Percentiles rank a stretch among this genome's conserved stretches.
These are phyloP conservation scores for Oscheius sp. DNA, from an alignment of 1,140 invertebrate species.

Conservation along the genomic window DNA sequence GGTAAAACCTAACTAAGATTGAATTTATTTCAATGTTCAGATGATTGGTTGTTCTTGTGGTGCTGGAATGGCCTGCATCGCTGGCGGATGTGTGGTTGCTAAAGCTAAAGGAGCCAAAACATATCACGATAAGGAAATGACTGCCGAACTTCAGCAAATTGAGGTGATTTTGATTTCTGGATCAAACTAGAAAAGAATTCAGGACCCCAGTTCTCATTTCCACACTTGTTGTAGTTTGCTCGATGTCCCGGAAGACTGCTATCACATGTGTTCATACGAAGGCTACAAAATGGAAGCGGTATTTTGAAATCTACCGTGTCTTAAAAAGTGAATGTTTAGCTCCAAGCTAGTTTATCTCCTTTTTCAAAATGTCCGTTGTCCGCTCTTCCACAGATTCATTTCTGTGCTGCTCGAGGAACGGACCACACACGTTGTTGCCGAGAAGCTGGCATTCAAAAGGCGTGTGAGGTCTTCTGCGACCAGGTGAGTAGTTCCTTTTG, in stretches of 20 bases:
- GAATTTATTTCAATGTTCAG: background rate
- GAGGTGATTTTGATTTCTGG: background rate
- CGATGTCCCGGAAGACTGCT: slow-evolving; percentile 7
- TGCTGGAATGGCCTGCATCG: slow-evolving; percentile 11
- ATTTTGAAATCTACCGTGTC: too few relatives aligned
- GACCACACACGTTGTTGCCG: slow-evolving; percentile 19
- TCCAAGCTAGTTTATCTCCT: slow-evolving; percentile 5
- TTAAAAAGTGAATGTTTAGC: background rate
- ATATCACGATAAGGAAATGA: slow-evolving; percentile 1
- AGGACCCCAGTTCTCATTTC: slow-evolving; percentile 18
- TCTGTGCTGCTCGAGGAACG: slow-evolving; percentile 22
- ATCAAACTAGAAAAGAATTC: background rate
- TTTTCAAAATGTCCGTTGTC: slow-evolving; percentile 7
- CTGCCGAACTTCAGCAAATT: background rate
- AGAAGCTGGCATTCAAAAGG: background rate
- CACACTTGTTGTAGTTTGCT: slow-evolving; percentile 14
- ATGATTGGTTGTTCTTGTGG: slow-evolving; percentile 20
- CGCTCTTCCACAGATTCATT: slow-evolving; percentile 20
- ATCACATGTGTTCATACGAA: slow-evolving; percentile 2
- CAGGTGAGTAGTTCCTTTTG: background rate
- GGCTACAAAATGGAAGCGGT: background rate
- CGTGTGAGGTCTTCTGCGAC: slow-evolving; percentile 22
- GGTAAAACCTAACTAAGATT: background rate
- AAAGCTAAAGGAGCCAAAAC: slow-evolving; percentile 20
- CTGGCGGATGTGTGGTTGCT: slow-evolving; percentile 8